Evolutionary conservation across 2,797 vertebrate genomes (phyloP).

Genomic region (Lithobates sylvaticus): DNA sequence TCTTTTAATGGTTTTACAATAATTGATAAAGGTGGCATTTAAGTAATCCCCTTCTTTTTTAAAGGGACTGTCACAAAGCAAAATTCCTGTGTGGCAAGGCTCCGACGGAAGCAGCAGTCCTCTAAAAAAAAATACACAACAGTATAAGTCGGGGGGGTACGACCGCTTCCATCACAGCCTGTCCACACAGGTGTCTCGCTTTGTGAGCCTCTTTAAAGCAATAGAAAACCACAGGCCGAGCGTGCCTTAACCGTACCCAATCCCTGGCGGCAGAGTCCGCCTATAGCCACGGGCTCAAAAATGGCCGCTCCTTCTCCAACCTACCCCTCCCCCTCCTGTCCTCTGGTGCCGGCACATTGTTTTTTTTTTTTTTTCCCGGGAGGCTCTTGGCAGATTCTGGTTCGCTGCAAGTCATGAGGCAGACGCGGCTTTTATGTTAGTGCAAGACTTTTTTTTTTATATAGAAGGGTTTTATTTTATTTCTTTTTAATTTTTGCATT

Average conservation of each 20-base stretch:
- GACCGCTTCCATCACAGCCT: no score
- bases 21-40: no score
- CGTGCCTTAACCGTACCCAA: not conserved
- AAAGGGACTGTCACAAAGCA: no score
- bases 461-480: not conserved
- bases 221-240: not conserved
- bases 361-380: not conserved
- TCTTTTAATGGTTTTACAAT: no score
- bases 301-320: not conserved
- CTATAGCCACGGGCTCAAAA: not conserved
- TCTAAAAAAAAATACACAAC: no score
- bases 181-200: no score
- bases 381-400: not conserved
- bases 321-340: no score
- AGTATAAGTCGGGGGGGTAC: no score
- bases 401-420: no score
- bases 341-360: not conserved
- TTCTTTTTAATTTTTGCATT: not conserved
- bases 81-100: no score
- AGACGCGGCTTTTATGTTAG: not conserved
- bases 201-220: not conserved
- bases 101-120: no score
- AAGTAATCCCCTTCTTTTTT: no score
- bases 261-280: not conserved
- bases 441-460: conserved; percentile 18